Evolutionary conservation across 2,113 vertebrate species (phyloP), one percentile per base, ranked within the genome.

Genomic region (Arothron firmamentum): DNA sequence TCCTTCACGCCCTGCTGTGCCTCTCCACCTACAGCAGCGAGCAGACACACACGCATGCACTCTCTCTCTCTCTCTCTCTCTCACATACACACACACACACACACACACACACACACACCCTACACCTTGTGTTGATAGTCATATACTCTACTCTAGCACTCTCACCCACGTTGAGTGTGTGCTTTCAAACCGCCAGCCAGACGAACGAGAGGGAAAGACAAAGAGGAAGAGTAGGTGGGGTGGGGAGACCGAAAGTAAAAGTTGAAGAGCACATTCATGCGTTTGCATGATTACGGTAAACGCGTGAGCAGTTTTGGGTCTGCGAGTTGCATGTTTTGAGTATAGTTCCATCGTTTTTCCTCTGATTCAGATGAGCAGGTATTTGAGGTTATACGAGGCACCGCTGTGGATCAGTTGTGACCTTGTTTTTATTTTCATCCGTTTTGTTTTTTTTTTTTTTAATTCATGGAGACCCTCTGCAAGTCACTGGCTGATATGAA

Each of bases 1-100:
- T 87, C 83, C 78, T 86, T 88, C 84, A 88, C 77, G 77, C 81
- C 87, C 84, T 87, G 79, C 82, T 80, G 79, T 83, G 84, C 80
- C 70, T 81, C 84, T 76, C 81, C 82, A 85, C 87, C 85, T 87
- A 83, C 85, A 83, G 74, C 67, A 66, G 63, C 78, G 63, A 70
- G 61, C 80, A 73, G 60, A 81, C 72, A 74, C 28, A 6, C 77
- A 63, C 8, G 72, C 66, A 61, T 42, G 52, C 75, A 67, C 21
- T 23, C 21, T 23, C 21, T 23, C 21, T 23, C 21, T 23, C n/a
- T n/a, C n/a, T 25, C 25, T 25, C 25, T 25, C 25, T 3, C 25
- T 3, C 67, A 59, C 63, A 54, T 59, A 59, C 72, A 78, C 78
- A 79, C 70, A 83, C 81, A 6, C 77, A 66, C 8, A 75, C 66